These are phyloP conservation scores for Musca domestica DNA, from an alignment of 1,140 invertebrate genomes.

Conservation along the genomic window DNA sequence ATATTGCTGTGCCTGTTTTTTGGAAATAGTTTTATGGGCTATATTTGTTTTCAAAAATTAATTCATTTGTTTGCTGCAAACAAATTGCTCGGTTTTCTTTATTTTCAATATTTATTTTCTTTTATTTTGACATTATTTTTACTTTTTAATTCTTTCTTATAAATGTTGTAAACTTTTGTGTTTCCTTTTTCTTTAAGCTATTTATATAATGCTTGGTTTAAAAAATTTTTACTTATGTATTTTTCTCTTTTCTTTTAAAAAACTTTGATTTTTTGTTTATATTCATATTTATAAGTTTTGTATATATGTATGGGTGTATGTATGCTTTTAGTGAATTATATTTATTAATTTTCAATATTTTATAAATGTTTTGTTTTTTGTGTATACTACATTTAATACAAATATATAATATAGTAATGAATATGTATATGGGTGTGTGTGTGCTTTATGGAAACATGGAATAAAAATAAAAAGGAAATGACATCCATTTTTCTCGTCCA, in stretches of 20 bases:
- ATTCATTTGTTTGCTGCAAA: constrained; percentile 17
- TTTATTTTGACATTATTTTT: not conserved
- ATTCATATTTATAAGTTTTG: constrained; percentile 26
- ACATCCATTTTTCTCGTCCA: too few species aligned
- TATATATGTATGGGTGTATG: constrained; percentile 29
- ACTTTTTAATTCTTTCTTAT: not conserved
- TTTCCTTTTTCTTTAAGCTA: constrained; percentile 10
- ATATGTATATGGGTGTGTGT: too few species aligned
- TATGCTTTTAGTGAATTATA: constrained; percentile 35
- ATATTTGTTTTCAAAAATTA: not conserved
- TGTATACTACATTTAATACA: constrained; percentile 22
- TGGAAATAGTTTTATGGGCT: too few species aligned
- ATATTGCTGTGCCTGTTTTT: constrained; percentile 15
- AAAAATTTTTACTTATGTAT: constrained; percentile 8
- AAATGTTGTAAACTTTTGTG: not conserved
- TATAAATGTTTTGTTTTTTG: constrained; percentile 30
- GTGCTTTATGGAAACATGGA: too few species aligned
- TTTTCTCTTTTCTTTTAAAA: not conserved
- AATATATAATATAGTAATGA: constrained; percentile 2
- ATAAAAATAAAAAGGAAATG: too few species aligned
- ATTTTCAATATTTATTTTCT: not conserved
- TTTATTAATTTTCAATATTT: constrained; percentile 23
- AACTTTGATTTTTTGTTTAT: constrained; percentile 18
- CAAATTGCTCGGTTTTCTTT: constrained; percentile 3
- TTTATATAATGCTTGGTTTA: constrained; percentile 13